phyloP scores from a whole-genome alignment of 2,888 invertebrate species.

The Xanthorhoe designata region DNA sequence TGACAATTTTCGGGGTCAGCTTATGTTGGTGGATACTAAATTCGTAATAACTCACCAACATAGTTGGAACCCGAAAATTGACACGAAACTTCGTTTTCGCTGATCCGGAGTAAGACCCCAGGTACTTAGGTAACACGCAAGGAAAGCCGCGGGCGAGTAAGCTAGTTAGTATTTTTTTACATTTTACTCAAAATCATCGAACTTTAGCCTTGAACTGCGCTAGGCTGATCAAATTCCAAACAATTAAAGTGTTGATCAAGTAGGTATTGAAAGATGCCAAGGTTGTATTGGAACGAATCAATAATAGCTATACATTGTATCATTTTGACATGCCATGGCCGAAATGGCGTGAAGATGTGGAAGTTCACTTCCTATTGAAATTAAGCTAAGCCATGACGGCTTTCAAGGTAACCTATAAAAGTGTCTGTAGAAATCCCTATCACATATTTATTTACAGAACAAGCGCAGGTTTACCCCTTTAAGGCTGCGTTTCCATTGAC shows the following conservation, averaged over 20 bases:
- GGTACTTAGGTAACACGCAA: too few relatives aligned
- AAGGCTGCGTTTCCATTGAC: too few relatives aligned
- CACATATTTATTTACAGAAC: too few relatives aligned
- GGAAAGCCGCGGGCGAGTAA: too few relatives aligned
- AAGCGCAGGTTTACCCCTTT: too few relatives aligned
- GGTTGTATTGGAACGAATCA: neutral
- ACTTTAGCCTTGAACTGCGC: neutral
- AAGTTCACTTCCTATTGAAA: constrained; percentile 1
- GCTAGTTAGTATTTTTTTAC: neutral
- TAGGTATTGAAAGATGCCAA: constrained; percentile 1
- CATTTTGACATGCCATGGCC: neutral
- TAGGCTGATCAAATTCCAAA: neutral
- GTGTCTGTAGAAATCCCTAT: neutral
- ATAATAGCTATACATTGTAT: neutral
- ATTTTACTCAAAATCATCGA: neutral
- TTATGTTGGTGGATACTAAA: too few relatives aligned
- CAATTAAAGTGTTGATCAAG: neutral
- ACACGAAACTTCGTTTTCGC: too few relatives aligned
- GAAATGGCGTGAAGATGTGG: too few relatives aligned
- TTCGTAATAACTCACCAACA: too few relatives aligned
- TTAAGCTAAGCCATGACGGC: constrained; percentile 3
- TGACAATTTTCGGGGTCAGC: too few relatives aligned
- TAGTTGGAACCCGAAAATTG: too few relatives aligned
- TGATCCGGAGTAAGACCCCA: too few relatives aligned
- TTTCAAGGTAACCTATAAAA: neutral